Evolutionary conservation across 2,797 vertebrate species (phyloP).

Genomic region (Vipera ursinii): DNA sequence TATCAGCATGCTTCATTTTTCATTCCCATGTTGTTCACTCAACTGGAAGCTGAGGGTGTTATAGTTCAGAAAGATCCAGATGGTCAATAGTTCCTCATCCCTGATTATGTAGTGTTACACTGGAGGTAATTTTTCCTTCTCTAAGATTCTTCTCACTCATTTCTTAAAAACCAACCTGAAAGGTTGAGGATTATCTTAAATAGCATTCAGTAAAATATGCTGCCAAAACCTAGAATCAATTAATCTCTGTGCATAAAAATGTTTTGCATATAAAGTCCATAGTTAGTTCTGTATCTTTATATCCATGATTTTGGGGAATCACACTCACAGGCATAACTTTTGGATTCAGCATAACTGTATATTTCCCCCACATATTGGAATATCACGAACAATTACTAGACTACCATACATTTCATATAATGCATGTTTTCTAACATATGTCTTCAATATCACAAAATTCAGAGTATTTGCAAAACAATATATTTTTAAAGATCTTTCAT

Average conservation of each 20-base stretch:
- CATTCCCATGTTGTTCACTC: not conserved
- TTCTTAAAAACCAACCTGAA: not conserved
- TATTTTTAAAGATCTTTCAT: not conserved
- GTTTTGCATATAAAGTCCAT: not conserved
- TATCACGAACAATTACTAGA: not conserved
- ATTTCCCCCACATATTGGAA: not conserved
- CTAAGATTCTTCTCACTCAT: not conserved
- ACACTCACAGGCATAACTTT: not conserved
- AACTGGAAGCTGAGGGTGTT: not conserved
- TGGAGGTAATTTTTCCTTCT: not conserved
- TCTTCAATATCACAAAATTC: conserved; percentile 14
- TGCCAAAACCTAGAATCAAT: not conserved
- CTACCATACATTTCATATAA: not conserved
- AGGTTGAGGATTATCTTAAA: not conserved
- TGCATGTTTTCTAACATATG: not conserved
- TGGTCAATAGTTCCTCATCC: not conserved
- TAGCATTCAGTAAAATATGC: not conserved
- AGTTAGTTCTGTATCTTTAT: not conserved
- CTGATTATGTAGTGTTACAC: not conserved
- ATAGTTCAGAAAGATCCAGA: not conserved
- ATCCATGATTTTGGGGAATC: not conserved
- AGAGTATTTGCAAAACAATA: not conserved
- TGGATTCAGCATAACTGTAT: not conserved
- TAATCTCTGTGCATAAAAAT: not conserved
- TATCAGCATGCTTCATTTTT: not conserved